phyloP scores from a whole-genome alignment of 2,113 vertebrate species.

The Apodemus sylvaticus region DNA sequence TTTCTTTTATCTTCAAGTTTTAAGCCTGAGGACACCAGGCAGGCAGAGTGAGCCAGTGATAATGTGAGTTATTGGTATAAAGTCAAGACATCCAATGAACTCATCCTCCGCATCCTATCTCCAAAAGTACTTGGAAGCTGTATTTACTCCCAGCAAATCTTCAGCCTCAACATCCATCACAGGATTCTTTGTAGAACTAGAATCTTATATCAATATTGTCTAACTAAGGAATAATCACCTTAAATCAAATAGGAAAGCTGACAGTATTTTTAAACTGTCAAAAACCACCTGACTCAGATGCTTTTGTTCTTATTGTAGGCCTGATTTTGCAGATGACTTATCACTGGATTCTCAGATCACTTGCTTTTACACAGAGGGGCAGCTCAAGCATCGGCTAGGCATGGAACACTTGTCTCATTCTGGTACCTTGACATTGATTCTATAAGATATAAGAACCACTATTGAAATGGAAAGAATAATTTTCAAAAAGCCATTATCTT shows the following conservation, averaged over 20 bases:
- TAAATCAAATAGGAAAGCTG: conserved; percentile 16
- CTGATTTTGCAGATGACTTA: conserved; percentile 4
- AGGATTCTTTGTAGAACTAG: conserved; percentile 20
- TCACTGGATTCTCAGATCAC: background rate
- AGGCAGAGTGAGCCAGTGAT: background rate
- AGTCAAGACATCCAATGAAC: background rate
- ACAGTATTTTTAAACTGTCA: background rate
- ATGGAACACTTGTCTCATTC: background rate
- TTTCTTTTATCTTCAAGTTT: background rate
- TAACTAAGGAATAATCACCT: background rate
- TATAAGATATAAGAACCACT: background rate
- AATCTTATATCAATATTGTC: background rate
- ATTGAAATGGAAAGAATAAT: background rate
- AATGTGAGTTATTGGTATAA: background rate
- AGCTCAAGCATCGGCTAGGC: background rate
- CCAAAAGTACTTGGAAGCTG: background rate
- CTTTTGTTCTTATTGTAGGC: conserved; percentile 25
- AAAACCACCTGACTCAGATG: background rate
- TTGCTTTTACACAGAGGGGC: background rate
- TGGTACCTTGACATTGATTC: conserved; percentile 1
- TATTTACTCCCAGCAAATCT: background rate
- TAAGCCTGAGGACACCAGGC: background rate
- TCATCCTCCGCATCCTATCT: background rate
- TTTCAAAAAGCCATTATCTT: background rate
- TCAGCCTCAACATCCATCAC: background rate